Conservation (phyloP, 1,140 invertebrate genomes). For the Drosophila rufa region DNA sequence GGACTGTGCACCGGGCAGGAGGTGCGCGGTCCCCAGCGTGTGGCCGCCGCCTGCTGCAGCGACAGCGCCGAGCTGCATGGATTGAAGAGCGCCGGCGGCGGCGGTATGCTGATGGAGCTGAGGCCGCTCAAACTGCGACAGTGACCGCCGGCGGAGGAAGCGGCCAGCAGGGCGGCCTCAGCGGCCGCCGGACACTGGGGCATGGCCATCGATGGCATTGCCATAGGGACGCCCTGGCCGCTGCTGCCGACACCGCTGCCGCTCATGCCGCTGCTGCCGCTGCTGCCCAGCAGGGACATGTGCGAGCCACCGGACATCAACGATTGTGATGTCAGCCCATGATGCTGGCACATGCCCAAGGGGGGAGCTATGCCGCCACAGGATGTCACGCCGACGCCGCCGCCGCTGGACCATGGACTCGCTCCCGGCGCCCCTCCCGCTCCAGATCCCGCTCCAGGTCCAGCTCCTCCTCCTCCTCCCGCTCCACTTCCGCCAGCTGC, state of each 20-base stretch:
- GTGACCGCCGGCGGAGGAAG: conserved; percentile 50
- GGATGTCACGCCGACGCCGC: conserved; percentile 59
- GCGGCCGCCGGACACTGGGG: conserved; percentile 39
- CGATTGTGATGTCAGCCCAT: conserved; percentile 80
- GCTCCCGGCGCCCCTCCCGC: conserved; percentile 26
- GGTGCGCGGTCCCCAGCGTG: conserved; percentile 84
- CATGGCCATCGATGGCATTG: conserved; percentile 38
- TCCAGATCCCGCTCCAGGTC: conserved; percentile 26
- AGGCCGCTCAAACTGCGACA: conserved; percentile 80
- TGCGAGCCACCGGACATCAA: conserved; percentile 85
- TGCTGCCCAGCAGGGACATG: conserved; percentile 76
- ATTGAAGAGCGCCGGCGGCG: conserved; percentile 83
- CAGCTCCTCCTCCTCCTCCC: conserved; percentile 44
- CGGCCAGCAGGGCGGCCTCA: conserved; percentile 55
- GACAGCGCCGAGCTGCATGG: conserved; percentile 83
- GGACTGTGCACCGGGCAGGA: conserved; percentile 88
- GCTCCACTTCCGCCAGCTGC: conserved; percentile 48
- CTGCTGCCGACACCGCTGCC: conserved; percentile 78
- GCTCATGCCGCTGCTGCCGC: conserved; percentile 74
- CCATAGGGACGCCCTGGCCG: conserved; percentile 65
- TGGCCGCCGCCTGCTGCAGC: conserved; percentile 64
- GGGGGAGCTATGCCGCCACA: conserved; percentile 33
- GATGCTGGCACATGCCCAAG: conserved; percentile 78
- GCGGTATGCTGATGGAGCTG: conserved; percentile 76
- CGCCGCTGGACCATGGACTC: conserved; percentile 72